Evolutionary conservation across 1,140 invertebrate species (phyloP).

Genomic region (Ptiloglossa arizonensis): DNA sequence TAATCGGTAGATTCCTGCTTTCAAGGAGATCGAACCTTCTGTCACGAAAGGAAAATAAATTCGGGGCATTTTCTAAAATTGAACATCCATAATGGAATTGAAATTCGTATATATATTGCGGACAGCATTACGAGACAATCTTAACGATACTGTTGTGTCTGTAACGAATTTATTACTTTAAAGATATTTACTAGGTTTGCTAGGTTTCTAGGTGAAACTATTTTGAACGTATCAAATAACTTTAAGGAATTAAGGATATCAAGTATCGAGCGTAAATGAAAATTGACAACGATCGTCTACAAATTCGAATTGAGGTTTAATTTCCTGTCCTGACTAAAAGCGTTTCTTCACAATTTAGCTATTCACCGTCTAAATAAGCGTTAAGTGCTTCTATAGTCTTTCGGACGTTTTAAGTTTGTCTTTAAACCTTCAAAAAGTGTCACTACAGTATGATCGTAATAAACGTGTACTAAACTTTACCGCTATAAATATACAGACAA

Average conservation of each 20-base stretch:
- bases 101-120: slow-evolving; percentile 7
- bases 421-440: not conserved
- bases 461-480: not conserved
- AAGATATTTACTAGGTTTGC: not conserved
- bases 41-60: slow-evolving; percentile 39
- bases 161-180: not conserved
- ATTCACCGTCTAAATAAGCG: slow-evolving; percentile 15
- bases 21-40: slow-evolving; percentile 23
- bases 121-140: not conserved
- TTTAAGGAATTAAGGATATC: not conserved
- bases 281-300: slow-evolving; percentile 11
- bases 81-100: not conserved
- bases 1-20: slow-evolving; percentile 6
- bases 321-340: slow-evolving; percentile 46
- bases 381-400: slow-evolving; percentile 8
- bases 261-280: not conserved
- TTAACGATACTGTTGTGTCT: not conserved
- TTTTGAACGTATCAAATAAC: not conserved
- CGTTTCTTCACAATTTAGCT: not conserved
- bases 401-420: not conserved
- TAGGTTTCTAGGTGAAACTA: not conserved
- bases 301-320: slow-evolving; percentile 42
- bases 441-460: too few relatives aligned
- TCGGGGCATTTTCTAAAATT: slow-evolving; percentile 18
- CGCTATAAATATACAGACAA: not conserved